A percentile compares a stretch with the other conserved stretches of the same genome.
phyloP scores from a whole-genome alignment of 2,113 vertebrate species.

The Sakesphorus luctuosus region DNA sequence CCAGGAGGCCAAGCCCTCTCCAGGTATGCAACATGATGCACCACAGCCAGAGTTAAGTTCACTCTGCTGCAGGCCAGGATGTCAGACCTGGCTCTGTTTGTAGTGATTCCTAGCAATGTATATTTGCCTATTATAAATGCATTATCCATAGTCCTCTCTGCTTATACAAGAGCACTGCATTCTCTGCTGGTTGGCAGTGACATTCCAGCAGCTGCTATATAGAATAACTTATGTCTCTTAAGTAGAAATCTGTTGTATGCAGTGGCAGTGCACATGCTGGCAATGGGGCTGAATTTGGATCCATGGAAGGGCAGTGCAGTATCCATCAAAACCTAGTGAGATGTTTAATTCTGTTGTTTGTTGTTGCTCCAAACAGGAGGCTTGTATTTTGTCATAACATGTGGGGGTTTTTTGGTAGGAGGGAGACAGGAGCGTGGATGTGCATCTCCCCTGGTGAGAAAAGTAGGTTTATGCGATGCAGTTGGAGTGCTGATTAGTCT shows the following conservation, averaged over 20 bases:
- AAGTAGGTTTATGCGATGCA: not conserved
- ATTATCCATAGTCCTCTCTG: not conserved
- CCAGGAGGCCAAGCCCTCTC: slow-evolving; percentile 92
- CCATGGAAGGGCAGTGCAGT: not conserved
- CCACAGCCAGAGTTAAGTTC: not conserved
- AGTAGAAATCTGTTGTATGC: not conserved
- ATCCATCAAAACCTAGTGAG: not conserved
- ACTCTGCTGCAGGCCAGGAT: not conserved
- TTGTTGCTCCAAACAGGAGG: not conserved
- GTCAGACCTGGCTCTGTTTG: not conserved
- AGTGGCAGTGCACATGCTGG: not conserved
- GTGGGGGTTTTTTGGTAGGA: not conserved
- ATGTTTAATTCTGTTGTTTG: not conserved
- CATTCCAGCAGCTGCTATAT: not conserved
- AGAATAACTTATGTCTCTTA: not conserved
- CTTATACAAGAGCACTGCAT: not conserved
- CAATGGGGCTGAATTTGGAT: not conserved
- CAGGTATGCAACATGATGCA: slow-evolving; percentile 74
- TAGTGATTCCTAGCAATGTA: not conserved
- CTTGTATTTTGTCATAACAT: not conserved
- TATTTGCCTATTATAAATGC: not conserved
- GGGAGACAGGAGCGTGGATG: not conserved
- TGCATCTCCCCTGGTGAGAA: not conserved
- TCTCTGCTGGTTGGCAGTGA: not conserved
- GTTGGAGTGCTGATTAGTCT: not conserved